phyloP scores from a whole-genome alignment of 2,797 vertebrate species.

The Channa striata region DNA sequence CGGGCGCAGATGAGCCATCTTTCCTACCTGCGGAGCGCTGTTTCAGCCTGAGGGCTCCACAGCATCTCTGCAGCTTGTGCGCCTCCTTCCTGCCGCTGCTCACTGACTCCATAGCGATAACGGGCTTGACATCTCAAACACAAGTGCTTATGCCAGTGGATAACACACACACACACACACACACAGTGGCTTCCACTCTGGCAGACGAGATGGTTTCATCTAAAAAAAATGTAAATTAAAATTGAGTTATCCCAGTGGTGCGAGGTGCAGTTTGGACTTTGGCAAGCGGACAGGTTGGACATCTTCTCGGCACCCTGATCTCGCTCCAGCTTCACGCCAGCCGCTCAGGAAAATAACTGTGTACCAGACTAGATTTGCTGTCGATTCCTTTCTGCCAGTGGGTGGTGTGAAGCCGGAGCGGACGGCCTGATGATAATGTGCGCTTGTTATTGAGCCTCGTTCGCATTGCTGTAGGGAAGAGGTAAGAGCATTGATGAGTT shows the following conservation, averaged over 20 bases:
- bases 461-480: conserved; percentile 37
- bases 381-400: conserved; percentile 35
- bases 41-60: conserved; percentile 55
- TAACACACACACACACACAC: conserved; percentile 15
- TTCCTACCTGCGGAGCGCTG: conserved; percentile 39
- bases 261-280: conserved; percentile 19
- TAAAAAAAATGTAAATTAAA: no score
- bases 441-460: conserved; percentile 50
- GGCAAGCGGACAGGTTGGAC: conserved; percentile 17
- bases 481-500: conserved; percentile 47
- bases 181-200: conserved; percentile 1
- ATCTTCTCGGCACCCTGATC: background rate
- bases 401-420: conserved; percentile 31
- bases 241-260: conserved; percentile 40
- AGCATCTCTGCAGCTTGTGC: conserved; percentile 49
- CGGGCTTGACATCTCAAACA: conserved; percentile 44
- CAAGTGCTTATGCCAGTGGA: conserved; percentile 16
- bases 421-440: conserved; percentile 47
- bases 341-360: conserved; percentile 39
- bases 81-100: conserved; percentile 50
- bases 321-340: conserved; percentile 28
- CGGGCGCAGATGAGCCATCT: conserved; percentile 52
- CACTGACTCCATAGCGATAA: conserved; percentile 61
- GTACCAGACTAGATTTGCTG: conserved; percentile 34
- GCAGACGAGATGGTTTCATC: conserved; percentile 26